Evolutionary conservation across 2,797 vertebrate species (phyloP).

Genomic region (Pelobates cultripes): DNA sequence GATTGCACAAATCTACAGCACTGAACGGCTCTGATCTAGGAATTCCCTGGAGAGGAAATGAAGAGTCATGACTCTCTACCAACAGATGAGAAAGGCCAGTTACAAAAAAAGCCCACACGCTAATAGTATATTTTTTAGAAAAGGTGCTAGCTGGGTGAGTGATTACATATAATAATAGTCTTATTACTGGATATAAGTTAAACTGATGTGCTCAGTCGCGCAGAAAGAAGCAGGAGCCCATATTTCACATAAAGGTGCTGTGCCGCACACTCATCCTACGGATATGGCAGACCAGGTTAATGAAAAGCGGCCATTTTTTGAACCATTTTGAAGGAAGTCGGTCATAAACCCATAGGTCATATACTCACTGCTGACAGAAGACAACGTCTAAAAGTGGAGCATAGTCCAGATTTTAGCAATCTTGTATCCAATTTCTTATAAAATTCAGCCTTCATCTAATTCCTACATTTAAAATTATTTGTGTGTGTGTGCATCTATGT

Average conservation of each 20-base stretch:
- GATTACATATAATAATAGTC: conserved; percentile 14
- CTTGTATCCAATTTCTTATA: no score
- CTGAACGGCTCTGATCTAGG: background rate
- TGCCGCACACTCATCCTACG: background rate
- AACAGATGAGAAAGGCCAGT: background rate
- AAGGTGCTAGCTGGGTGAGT: conserved; percentile 24
- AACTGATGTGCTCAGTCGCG: conserved; percentile 23
- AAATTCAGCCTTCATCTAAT: no score
- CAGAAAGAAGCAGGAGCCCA: conserved; percentile 1
- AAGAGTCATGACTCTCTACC: background rate
- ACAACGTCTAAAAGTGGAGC: no score
- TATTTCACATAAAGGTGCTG: conserved; percentile 8
- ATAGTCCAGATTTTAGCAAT: no score
- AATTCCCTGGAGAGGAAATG: background rate
- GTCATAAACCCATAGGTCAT: background rate
- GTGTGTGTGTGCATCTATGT: no score
- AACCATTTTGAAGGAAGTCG: background rate
- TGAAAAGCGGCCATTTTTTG: background rate
- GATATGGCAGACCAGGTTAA: background rate
- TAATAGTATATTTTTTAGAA: conserved; percentile 15
- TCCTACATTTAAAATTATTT: no score
- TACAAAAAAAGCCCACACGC: background rate
- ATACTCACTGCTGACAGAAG: no score
- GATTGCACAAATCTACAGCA: no score
- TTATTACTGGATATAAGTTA: conserved; percentile 16